Evolutionary conservation across 2,113 vertebrate species (phyloP).

Genomic region (Callocephalon fimbriatum): DNA sequence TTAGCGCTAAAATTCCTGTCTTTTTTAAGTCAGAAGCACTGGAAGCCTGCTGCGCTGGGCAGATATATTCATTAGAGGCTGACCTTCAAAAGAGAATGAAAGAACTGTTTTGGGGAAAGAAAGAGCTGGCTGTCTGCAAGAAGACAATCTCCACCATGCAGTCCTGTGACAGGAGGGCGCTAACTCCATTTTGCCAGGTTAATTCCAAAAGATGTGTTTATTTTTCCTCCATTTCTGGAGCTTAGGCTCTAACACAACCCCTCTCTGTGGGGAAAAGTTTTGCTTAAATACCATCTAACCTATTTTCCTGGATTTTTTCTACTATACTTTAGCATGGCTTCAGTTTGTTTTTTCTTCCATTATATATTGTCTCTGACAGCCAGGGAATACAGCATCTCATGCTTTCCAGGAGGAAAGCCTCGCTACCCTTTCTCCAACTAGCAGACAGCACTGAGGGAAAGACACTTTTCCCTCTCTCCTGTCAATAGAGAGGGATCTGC

Average conservation of each 20-base stretch:
- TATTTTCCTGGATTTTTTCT: neutral
- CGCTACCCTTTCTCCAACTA: neutral
- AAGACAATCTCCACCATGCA: neutral
- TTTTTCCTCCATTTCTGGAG: neutral
- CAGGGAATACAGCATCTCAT: neutral
- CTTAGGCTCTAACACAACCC: neutral
- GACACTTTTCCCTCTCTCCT: accelerated
- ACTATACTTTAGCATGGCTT: neutral
- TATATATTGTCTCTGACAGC: neutral
- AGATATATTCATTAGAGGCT: neutral
- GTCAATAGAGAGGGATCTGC: neutral
- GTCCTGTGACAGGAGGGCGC: neutral
- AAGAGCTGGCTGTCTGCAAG: accelerated
- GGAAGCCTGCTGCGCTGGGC: accelerated
- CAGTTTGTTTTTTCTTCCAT: neutral
- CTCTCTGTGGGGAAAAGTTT: neutral
- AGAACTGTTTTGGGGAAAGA: neutral
- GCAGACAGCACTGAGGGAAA: neutral
- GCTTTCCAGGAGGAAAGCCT: neutral
- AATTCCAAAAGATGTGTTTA: constrained; percentile 16
- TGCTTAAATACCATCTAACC: neutral
- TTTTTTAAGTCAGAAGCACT: neutral
- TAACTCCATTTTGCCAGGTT: neutral
- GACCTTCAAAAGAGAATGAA: neutral
- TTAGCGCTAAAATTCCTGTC: neutral